These are phyloP conservation scores for Theonella swinhoei DNA, from an alignment of 37 sponge, comb jelly and placozoan species.

Conservation along the genomic window DNA sequence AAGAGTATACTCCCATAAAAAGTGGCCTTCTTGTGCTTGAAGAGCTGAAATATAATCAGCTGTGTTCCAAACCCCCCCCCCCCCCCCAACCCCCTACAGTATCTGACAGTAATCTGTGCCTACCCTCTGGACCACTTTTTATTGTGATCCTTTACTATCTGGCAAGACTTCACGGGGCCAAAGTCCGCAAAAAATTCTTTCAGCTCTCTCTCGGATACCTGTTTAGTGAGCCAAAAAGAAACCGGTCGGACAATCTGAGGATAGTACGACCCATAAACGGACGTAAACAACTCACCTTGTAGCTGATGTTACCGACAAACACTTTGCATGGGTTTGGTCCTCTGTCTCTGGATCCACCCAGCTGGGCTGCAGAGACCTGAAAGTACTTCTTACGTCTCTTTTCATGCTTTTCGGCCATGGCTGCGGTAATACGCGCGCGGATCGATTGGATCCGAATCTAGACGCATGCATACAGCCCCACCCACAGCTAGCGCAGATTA, in stretches of 20 bases:
- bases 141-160: constrained; percentile 62
- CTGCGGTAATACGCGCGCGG: too few species aligned
- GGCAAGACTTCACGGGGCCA: constrained; percentile 38
- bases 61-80: too few species aligned
- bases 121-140: constrained; percentile 74
- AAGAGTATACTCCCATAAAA: too few species aligned
- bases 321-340: constrained; percentile 32
- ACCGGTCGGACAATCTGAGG: background rate
- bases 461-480: too few species aligned
- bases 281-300: constrained; percentile 31
- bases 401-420: background rate
- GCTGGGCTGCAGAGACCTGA: background rate
- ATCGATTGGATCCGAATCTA: too few species aligned
- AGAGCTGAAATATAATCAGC: too few species aligned
- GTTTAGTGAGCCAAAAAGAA: background rate
- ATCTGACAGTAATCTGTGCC: constrained; percentile 1
- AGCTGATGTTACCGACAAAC: constrained; percentile 77
- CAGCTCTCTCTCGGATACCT: constrained; percentile 36
- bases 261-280: background rate
- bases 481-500: too few species aligned
- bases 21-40: too few species aligned
- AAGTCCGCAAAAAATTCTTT: constrained; percentile 52
- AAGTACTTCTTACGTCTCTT: background rate
- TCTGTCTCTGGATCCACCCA: too few species aligned
- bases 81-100: background rate